Evolutionary conservation across 37 sponge, comb jelly and placozoan species (phyloP).

Genomic region (Amphimedon queenslandica): DNA sequence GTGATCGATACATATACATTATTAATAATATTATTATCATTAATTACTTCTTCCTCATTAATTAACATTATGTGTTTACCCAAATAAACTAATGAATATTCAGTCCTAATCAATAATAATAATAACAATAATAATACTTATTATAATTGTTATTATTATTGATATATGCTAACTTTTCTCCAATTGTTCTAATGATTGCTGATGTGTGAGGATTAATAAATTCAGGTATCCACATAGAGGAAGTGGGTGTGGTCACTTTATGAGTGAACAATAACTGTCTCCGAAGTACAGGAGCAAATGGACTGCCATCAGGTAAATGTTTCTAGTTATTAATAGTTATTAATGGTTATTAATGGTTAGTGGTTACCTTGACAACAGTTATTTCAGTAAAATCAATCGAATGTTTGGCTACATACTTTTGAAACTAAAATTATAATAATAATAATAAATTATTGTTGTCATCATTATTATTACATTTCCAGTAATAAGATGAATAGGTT

Average conservation of each 20-base stretch:
- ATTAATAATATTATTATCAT: no score
- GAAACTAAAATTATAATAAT: constrained; percentile 36
- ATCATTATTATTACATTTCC: no score
- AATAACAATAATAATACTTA: background rate
- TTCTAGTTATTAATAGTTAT: no score
- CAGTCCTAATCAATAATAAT: background rate
- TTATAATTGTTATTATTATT: no score
- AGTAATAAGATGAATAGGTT: constrained; percentile 14
- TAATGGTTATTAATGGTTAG: no score
- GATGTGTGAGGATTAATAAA: background rate
- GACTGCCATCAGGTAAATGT: constrained; percentile 4
- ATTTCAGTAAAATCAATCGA: constrained; percentile 27
- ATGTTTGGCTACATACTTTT: constrained; percentile 10
- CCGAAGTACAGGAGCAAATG: constrained; percentile 1
- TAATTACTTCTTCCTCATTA: no score
- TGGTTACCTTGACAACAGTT: constrained; percentile 38
- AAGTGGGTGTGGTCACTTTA: background rate
- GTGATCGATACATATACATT: background rate
- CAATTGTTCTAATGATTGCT: background rate
- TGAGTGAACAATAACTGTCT: constrained; percentile 1
- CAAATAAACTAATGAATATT: background rate
- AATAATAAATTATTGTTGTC: no score
- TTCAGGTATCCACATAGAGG: background rate
- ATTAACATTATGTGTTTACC: no score
- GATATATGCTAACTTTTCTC: background rate